Evolutionary conservation across 2,797 vertebrate genomes (phyloP), one percentile per base, ranked within the genome.

Genomic region (Phalanger gymnotis): DNA sequence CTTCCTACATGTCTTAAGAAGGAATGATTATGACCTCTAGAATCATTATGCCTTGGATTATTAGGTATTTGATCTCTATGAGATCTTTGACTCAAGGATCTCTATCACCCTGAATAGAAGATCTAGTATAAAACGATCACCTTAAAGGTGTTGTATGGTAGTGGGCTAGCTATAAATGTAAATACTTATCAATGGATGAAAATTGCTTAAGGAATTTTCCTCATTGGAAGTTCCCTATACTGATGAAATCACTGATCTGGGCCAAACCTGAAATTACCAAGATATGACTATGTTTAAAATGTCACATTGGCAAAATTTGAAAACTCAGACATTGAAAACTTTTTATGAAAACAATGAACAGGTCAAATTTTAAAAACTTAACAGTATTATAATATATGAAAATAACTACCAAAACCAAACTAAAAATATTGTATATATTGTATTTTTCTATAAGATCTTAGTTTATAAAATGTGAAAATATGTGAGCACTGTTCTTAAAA

Each of bases 401-500:
- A 90, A 52, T 53, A 28, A 28, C 25, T 53, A 90, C 51, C 47
- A 53, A 90, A 53, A 90, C 27, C 52, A 90, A 53, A 12, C 25
- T 53, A 40, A 47, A 73, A 52, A 52, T 90, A 90, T 30, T 51
- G 7, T 53, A 90, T 53, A 53, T 90, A 53, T 53, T 95, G 3
- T 91, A 96, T 93, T 94, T 91, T 94, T 94, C 5, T 73, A 40
- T 47, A 81, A 81, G n/a, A 81, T 81, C n/a, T 22, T 73, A 81
- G 66, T 95, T 90, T 95, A 13, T 94, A 89, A 34, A 92, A 91
- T 6, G 90, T 95, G 91, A 61, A 95, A 96, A 91, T 95, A 96
- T 92, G 58, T 57, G 91, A 94, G 16, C 56, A 25, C 47, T 66
- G 34, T 47, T 93, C 25, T 31, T 95, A 91, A 66, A 94, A 22